These are phyloP conservation scores for Agrotis puta DNA, from an alignment of 2,888 invertebrate genomes.

Conservation along the genomic window DNA sequence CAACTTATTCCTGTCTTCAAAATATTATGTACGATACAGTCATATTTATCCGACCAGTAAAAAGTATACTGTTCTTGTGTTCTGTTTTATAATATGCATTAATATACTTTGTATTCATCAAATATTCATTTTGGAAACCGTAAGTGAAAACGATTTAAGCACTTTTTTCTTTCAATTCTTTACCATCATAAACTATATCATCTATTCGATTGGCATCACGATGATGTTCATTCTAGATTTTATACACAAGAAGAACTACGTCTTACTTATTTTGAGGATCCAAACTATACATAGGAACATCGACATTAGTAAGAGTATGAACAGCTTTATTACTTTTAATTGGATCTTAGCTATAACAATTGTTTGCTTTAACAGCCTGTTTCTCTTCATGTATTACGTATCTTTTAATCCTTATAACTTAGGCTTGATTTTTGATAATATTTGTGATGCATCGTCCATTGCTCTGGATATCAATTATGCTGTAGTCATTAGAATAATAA, in stretches of 20 bases:
- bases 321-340: conserved; percentile 29
- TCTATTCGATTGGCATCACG: conserved; percentile 1
- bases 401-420: background rate
- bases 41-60: background rate
- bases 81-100: background rate
- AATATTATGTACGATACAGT: conserved; percentile 4
- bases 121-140: background rate
- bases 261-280: conserved; percentile 40
- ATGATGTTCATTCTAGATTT: background rate
- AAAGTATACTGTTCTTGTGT: background rate
- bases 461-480: conserved; percentile 34
- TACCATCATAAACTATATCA: background rate
- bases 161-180: background rate
- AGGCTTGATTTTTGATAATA: background rate
- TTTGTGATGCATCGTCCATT: background rate
- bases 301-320: conserved; percentile 9
- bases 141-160: background rate
- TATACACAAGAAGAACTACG: conserved; percentile 4
- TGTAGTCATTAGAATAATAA: conserved; percentile 26
- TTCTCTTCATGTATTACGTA: background rate
- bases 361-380: background rate
- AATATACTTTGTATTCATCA: background rate
- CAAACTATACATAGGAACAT: conserved; percentile 42
- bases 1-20: conserved; percentile 14
- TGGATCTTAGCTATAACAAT: conserved; percentile 29